phyloP scores from a whole-genome alignment of 2,797 vertebrate species.

The Rallus crepitans region DNA sequence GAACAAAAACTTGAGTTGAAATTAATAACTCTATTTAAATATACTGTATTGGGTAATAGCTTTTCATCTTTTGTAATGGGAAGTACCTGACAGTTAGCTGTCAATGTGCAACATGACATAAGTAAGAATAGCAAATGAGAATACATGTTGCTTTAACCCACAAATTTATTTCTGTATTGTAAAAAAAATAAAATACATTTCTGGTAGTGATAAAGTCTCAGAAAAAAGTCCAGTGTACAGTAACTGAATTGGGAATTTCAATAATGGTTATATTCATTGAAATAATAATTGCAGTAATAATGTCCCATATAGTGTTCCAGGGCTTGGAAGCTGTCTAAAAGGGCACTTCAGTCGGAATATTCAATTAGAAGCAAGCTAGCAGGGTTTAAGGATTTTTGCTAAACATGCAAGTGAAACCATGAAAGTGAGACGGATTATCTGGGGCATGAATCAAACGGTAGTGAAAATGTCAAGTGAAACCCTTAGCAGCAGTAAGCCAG shows the following conservation, averaged over 20 bases:
- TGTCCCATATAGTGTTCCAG: not conserved
- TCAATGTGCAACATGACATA: not conserved
- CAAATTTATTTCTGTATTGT: not conserved
- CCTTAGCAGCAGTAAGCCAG: slow-evolving; percentile 4
- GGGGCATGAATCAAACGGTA: not conserved
- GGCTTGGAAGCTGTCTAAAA: not conserved
- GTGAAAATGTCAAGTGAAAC: slow-evolving; percentile 51
- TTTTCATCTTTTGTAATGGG: not conserved
- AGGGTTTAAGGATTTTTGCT: not conserved
- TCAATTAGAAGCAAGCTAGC: not conserved
- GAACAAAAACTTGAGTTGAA: not conserved
- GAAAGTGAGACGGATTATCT: slow-evolving; percentile 9
- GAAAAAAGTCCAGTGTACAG: not conserved
- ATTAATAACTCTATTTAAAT: not conserved
- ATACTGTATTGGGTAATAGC: not conserved
- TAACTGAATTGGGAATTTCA: not conserved
- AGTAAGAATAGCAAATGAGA: not conserved
- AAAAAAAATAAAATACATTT: not conserved
- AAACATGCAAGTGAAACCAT: not conserved
- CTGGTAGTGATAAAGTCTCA: not conserved
- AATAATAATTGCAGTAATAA: not conserved
- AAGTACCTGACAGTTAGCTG: not conserved
- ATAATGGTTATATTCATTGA: not conserved
- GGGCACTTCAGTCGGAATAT: not conserved
- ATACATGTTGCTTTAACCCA: not conserved